Base-by-base conservation (phyloP, 2,797 vertebrate genomes). In the Anolis apletophallus region DNA sequence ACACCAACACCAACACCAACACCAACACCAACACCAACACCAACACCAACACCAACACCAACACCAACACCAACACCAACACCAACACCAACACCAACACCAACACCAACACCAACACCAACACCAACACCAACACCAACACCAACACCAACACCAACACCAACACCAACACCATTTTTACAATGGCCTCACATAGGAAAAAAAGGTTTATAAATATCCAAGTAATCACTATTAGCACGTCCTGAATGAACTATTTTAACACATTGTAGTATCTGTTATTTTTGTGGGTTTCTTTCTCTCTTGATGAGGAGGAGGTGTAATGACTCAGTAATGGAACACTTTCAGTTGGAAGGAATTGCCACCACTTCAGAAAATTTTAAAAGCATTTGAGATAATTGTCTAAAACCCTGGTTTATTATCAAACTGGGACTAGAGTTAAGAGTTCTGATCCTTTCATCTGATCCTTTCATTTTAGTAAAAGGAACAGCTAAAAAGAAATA, bases 401-500 rank as follows among this genome's bases (percentile, higher is more conserved):
- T 91, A 89, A n/a, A 85, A 64, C 59, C 75, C 75, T 81, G 85
- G 40, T 78, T 83, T 86, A 87, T 81, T 85, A 81, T 88, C 68
- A 76, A 29, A 88, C 21, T 11, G 23, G 83, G 1, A 69, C 55
- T 79, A 75, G 16, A 87, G 85, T 89, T 72, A 77, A 0, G 0
- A 82, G 54, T 77, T 61, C 59, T 81, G 86, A 90, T 21, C 14
- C 81, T 67, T 71, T 88, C 79, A 88, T 76, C 90, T 85, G 71
- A 88, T 79, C 86, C 88, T 88, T 85, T 85, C 81, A n/a, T n/a
- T 87, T 85, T 91, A 91, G 88, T 80, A 91, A 59, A 26, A 85
- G 40, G 61, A 21, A 13, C 34, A 36, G 11, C 16, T 71, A 23
- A n/a, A 55, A 71, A 57, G 76, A 71, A 71, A 79, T 88, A 32